phyloP scores from a whole-genome alignment of 2,888 invertebrate species.

The Lasioglossum morio region DNA sequence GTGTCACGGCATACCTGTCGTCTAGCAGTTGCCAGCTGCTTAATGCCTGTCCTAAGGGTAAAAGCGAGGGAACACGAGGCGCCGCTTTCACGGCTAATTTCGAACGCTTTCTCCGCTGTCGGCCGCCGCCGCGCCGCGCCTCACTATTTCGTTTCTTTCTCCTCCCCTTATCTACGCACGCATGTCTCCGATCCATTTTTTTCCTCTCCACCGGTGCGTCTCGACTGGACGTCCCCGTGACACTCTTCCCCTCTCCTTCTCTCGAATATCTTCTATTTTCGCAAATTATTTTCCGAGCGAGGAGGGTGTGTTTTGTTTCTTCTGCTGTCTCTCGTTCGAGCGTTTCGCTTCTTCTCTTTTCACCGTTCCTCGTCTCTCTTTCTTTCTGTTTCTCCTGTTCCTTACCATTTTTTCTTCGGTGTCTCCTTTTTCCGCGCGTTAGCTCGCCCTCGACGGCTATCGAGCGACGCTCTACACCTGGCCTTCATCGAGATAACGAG shows the following conservation, averaged over 20 bases:
- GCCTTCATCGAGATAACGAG: conserved; percentile 49
- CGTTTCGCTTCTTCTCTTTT: conserved; percentile 5
- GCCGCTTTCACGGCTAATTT: conserved; percentile 61
- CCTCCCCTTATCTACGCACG: background rate
- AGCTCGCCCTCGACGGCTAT: conserved; percentile 19
- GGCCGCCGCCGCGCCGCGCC: background rate
- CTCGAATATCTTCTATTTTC: background rate
- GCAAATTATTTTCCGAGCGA: background rate
- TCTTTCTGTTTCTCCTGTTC: background rate
- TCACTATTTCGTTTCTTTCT: background rate
- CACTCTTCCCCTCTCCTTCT: background rate
- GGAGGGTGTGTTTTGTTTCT: background rate
- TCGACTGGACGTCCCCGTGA: background rate
- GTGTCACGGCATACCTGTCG: conserved; percentile 74
- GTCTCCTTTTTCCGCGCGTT: background rate
- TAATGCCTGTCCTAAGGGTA: conserved; percentile 65
- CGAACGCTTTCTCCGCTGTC: conserved; percentile 46
- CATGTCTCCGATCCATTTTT: background rate
- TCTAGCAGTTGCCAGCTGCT: conserved; percentile 76
- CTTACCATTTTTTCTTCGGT: background rate
- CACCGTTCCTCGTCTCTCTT: background rate
- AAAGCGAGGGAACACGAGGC: conserved; percentile 32
- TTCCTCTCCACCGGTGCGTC: background rate
- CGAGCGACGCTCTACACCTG: conserved; percentile 47
- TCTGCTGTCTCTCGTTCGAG: background rate